Base-by-base conservation (phyloP, 30 jellyfish, hydroid and myxozoan species). In the Chironex yamaguchii region DNA sequence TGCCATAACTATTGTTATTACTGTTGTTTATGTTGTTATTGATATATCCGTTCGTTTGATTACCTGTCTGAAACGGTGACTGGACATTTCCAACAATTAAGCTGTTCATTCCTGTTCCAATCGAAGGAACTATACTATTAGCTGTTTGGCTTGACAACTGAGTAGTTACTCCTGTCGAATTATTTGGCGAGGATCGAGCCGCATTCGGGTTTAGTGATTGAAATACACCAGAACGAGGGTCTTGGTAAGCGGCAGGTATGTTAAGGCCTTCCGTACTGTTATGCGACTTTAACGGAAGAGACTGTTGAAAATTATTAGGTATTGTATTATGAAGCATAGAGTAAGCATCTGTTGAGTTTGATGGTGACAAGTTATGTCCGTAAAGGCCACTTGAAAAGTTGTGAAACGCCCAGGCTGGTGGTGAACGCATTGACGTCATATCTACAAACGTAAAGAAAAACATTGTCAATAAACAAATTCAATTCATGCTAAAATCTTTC, bases 311-410 rank as follows among this genome's bases (percentile, higher is more conserved):
- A 32, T 91, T 84, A 48, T 81, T 82, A 23, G 90, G 90, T 86
- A 82, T 85, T 53, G 90, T 73, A 29, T 85, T 70, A 33, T 95
- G 97, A 25, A 88, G 88, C 93, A 95, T 66, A 25, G 96, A 83
- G 29, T 84, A 87, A 4, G 97, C 97, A 67, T 82, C 97, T 0
- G 92, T 90, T 2, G 96, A n/a, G 81, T 88, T 87, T 29, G 97
- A 79, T 12, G 99, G 99, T 14, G 99, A 95, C 17, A 95, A 33
- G 86, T 89, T 95, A 32, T 95, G 99, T 50, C 97, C 96, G 97
- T 95, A 95, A 36, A 89, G 23, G 21, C 98, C 98, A 30, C 92
- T 82, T 22, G 96, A 87, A 31, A 81, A 81, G 34, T 89, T 86
- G 71, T 95, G 97, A 29, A 78, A 82, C n/a, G 96, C 84, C 99